Percentiles rank a stretch among this genome's conserved stretches.
These are phyloP conservation scores for Aspiorhynchus laticeps DNA, from an alignment of 2,113 vertebrate genomes.

Conservation along the genomic window DNA sequence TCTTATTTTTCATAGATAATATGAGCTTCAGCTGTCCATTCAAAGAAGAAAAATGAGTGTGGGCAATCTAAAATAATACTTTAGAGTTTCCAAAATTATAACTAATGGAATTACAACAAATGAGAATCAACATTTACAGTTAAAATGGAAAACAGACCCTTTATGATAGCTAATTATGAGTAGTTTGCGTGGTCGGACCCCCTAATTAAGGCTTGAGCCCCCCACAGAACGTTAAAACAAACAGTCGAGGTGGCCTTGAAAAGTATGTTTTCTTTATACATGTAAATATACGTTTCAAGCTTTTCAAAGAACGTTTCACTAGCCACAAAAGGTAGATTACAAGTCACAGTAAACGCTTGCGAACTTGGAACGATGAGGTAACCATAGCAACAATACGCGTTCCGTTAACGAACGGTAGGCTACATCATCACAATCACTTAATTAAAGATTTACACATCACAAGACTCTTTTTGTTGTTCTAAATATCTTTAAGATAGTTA, in stretches of 20 bases:
- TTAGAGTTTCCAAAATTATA: not conserved
- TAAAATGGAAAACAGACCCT: not conserved
- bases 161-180: not conserved
- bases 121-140: not conserved
- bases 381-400: slow-evolving; percentile 1
- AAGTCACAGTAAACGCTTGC: not conserved
- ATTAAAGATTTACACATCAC: not conserved
- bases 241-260: not conserved
- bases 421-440: not conserved
- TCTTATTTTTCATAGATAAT: not conserved
- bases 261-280: not conserved
- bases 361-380: not conserved
- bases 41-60: not conserved
- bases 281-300: not conserved
- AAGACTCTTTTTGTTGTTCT: not conserved
- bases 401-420: not conserved
- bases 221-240: not conserved
- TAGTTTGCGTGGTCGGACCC: slow-evolving; percentile 22
- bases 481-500: not conserved
- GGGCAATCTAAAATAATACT: not conserved
- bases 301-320: not conserved
- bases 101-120: not conserved
- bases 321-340: not conserved
- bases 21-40: not conserved
- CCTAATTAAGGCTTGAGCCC: slow-evolving; percentile 21